Evolutionary conservation across 2,797 vertebrate species (phyloP), one percentile per base, ranked within the genome.

Genomic region (Sandelia bainsii): DNA sequence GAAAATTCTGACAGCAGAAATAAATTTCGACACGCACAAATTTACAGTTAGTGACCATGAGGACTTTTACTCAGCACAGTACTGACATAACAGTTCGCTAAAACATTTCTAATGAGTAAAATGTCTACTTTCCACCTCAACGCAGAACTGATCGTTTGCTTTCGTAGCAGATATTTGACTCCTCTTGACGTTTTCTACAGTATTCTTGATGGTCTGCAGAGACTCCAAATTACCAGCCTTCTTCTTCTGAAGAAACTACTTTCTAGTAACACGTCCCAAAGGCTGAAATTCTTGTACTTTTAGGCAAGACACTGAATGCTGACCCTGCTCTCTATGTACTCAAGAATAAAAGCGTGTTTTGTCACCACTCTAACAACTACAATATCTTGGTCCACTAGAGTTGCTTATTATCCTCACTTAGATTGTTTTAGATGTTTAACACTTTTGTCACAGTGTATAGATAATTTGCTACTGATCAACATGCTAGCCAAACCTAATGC

Each of bases 371-470:
- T 42, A 42, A 42, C 8, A 39, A 44, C 5, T 19, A 62, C 0
- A 16, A n/a, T 53, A 50, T 51, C 1, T 25, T 3, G 7, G 17
- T 40, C 1, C 2, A 10, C 22, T 17, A 32, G 29, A 49, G 13
- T 45, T 57, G 25, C n/a, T 32, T 4, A 39, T 39, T 2, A 34
- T 14, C 4, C 19, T 51, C 17, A 42, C 11, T 46, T 22, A 66
- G 42, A 69, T 23, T 16, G 48, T 45, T 53, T 20, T n/a, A 40
- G 32, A 61, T 69, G n/a, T 34, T 22, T 1, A 22, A n/a, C 22
- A 14, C 29, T 51, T 63, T 46, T 16, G 6, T 66, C 61, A 71
- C 54, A 52, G 59, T 50, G 29, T 22, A 14, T 29, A 7, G 4
- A 25, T 25, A 4, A 25, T 25, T 25, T 25, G 25, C 25, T 4